These are phyloP conservation scores for Philantomba maxwellii DNA, from an alignment of 2,113 vertebrate species.

Conservation along the genomic window DNA sequence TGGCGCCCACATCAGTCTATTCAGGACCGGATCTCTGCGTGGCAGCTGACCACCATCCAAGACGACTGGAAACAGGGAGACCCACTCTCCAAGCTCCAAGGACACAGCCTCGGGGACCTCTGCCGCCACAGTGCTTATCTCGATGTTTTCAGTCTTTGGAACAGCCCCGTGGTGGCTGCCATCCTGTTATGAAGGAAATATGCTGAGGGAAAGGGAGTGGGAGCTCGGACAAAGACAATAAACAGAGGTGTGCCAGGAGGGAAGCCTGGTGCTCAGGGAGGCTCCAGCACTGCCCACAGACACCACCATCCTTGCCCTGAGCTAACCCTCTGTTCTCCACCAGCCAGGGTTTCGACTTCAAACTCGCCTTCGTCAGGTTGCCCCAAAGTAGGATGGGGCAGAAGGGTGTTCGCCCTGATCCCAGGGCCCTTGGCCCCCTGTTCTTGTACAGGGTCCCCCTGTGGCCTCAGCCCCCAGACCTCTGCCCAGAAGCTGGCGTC, in stretches of 20 bases:
- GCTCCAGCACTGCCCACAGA: neutral
- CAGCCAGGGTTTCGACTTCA: neutral
- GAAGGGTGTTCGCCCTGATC: neutral
- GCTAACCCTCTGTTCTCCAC: neutral
- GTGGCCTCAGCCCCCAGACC: neutral
- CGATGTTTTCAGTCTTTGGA: neutral
- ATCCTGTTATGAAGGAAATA: slow-evolving; percentile 67
- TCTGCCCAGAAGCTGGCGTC: neutral
- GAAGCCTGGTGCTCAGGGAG: neutral
- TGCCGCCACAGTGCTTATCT: neutral
- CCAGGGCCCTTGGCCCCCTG: neutral
- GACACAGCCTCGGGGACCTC: neutral
- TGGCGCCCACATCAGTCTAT: neutral
- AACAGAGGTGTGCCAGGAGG: slow-evolving; percentile 33
- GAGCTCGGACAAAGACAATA: neutral
- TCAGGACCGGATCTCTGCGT: rapidly evolving
- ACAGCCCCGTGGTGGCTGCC: neutral
- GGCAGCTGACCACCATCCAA: rapidly evolving
- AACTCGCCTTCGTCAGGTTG: neutral
- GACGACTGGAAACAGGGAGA: neutral
- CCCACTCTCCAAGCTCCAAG: neutral
- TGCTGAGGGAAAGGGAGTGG: neutral
- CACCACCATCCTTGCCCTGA: neutral
- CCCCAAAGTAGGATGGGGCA: neutral
- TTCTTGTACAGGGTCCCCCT: neutral